Base-by-base conservation (phyloP, 2,888 invertebrate genomes). In the Eubasilissa splendida region DNA sequence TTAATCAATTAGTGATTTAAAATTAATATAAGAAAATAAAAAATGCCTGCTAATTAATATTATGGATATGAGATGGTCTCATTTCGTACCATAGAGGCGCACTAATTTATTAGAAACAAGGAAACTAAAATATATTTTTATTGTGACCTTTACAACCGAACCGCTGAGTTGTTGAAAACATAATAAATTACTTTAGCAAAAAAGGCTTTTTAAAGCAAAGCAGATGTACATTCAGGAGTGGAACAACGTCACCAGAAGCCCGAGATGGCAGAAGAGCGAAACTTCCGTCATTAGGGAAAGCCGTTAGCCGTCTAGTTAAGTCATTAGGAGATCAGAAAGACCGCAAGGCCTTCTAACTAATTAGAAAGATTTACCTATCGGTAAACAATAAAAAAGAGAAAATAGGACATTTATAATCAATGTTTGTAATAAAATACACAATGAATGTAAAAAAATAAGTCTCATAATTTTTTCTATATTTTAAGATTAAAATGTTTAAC, bases 361-460 rank as follows among this genome's bases (percentile, higher is more conserved):
- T 81, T 81, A 81, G 81, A 78, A 74, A 77, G 78, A 66, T 74
- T 78, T 78, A 77, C 81, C 73, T 80, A 80, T 80, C 73, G 80
- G 77, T 74, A 56, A 74, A 75, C 71, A 71, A 71, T 71, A 56
- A 56, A 73, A 58, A 56, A 33, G 71, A 56, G 33, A 68, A 22
- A 33, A 70, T 42, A 7, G 42, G 42, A 42, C 7, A 42, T 42
- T 42, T 42, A 42, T 42, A 42, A 42, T 42, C 42, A 42, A 42
- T 42, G 42, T 42, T 42, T 42, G 7, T 42, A 42, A 42, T 42
- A 42, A 42, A 42, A 42, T 42, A 42, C 3, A 7, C 42, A 5
- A 42, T 4, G 42, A 5, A 5, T 42, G 42, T 42, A 42, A 42
- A 42, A 5, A 42, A 5, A 42, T 42, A 42, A 7, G 42, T 42